Base-by-base conservation (phyloP, 2,888 invertebrate species). In the Agrilus biguttatus region DNA sequence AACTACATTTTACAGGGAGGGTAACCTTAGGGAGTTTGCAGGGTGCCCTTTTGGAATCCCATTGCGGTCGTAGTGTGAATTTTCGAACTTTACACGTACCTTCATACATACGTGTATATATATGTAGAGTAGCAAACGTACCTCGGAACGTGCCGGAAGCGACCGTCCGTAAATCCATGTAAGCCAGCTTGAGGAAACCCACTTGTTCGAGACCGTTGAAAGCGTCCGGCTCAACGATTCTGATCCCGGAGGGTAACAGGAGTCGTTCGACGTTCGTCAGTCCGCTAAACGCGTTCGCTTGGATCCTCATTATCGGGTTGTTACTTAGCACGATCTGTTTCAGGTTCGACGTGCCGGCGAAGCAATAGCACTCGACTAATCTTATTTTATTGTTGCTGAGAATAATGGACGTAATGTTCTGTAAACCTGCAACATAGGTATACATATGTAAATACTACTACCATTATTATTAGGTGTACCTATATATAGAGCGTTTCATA, bases 261-360 rank as follows among this genome's bases (percentile, higher is more conserved):
- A 93, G 73, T 55, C 83, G 80, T 41, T 85, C 80, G 8, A 95
- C 83, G 57, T 86, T 83, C 38, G 80, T 82, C 32, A 92, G 70
- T 8, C 87, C 85, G 13, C 84, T 82, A 61, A 93, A 91, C 1
- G 90, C 87, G 49, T 83, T 80, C 34, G 80, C 79, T 47, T 86
- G 80, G 49, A 93, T 78, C 52, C 77, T 78, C 51, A 87, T 76
- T 47, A 88, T 70, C 0, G 90, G 85, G 67, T 95, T 95, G 62
- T 88, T 83, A 53, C 80, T 80, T 47, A 95, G 68, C 39, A 89
- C 77, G 49, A 95, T 78, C 51, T 86, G 68, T 56, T 80, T 81
- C 46, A 95, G 77, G 61, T 83, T 83, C 45, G 84, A 83, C 8
- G 91, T 86, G 38, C 89, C 89, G 2, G 85, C 87, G 58, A 93